These are phyloP conservation scores for Hylomyscus alleni DNA, from an alignment of 2,797 vertebrate genomes.

Conservation along the genomic window DNA sequence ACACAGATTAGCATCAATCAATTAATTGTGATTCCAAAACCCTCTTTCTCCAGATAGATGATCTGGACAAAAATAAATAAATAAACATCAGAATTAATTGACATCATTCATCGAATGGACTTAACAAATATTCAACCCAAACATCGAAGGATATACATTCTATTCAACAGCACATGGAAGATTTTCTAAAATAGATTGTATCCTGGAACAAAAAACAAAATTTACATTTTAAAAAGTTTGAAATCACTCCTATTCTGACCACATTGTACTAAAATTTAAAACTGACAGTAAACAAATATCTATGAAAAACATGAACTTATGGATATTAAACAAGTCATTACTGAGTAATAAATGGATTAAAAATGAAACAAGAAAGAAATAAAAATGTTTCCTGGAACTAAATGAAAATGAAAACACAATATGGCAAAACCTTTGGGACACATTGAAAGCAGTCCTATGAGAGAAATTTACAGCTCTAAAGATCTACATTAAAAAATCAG, in stretches of 20 bases:
- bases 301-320: background rate
- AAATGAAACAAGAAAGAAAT: background rate
- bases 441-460: background rate
- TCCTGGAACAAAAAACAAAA: background rate
- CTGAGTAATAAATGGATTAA: background rate
- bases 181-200: background rate
- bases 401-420: background rate
- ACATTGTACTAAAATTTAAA: background rate
- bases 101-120: background rate
- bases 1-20: background rate
- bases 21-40: background rate
- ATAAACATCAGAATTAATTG: background rate
- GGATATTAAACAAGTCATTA: background rate
- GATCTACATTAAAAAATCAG: slow-evolving; percentile 26
- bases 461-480: background rate
- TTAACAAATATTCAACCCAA: background rate
- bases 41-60: background rate
- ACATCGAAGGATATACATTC: background rate
- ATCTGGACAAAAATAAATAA: background rate
- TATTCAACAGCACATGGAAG: background rate
- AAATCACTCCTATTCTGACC: background rate
- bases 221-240: background rate
- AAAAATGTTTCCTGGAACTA: background rate
- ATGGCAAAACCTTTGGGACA: background rate
- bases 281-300: background rate